Evolutionary conservation across 2,888 invertebrate species (phyloP), one percentile per base, ranked within the genome.

Genomic region (Horisme vitalbata): DNA sequence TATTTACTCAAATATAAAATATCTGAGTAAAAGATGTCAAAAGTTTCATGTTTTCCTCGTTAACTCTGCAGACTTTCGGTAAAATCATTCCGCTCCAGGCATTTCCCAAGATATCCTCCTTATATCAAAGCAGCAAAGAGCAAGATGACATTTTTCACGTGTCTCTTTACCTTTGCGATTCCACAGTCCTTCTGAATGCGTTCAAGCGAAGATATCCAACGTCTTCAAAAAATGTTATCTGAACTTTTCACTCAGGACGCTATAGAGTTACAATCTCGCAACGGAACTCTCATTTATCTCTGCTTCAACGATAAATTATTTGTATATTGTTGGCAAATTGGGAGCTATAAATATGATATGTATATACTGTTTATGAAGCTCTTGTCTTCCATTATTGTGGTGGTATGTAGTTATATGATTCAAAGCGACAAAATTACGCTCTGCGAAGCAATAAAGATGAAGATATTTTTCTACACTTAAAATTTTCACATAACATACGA

Each of bases 1-100:
- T 1, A 1, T 18, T 18, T 18, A 3, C 7, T 20, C 13, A 30
- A 10, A 15, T 28, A 24, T 31, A 34, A 14, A 35, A 23, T 32
- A 18, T 33, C 33, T 14, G 8, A 23, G 26, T 18, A 68, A 58
- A 55, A 69, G 68, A 75, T 62, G 67, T 67, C 69, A 67, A 63
- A 76, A 79, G 67, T 75, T 79, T 70, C 67, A 71, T 71, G 67
- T 76, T 76, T 71, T 65, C 73, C 75, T 80, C 77, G 76, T 80
- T 79, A 79, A 71, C 71, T 71, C 61, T 59, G 45, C 57, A 61
- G 64, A 68, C 59, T 68, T 68, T 61, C 59, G 63, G 60, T 68
- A 69, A 68, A 68, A 68, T 71, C 65, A 74, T 71, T 71, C 65
- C 60, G 57, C 66, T 56, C 46, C 28, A 34, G 55, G 63, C 61